Base-by-base conservation (phyloP, 2,113 vertebrate genomes). In the Rhinoderma darwinii region DNA sequence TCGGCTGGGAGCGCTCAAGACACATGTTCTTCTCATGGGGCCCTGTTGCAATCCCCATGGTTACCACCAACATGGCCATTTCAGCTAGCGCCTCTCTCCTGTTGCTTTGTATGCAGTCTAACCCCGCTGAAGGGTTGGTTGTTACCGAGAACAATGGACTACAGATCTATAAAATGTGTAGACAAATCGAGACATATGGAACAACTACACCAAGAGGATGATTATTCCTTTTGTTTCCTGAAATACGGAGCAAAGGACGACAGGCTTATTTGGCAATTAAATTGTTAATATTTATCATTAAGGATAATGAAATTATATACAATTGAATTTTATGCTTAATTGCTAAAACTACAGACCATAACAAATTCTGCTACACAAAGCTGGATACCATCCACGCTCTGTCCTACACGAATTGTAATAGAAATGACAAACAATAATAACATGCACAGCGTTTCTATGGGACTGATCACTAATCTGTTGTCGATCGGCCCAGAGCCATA, bases 1-100 rank as follows among this genome's bases (percentile, higher is more conserved):
- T 87, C 68, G 76, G 54, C 39, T 68, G 72, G 59, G 18, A 87
- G 75, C 73, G 76, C 25, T 61, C 11, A 63, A 66, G 50, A 84
- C 70, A 61, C 70, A 84, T 43, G 83, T 54, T 61, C 7, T 35
- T 25, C 70, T 76, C 83, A 47, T 84, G 72, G 37, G 70, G 72
- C 12, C 51, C 51, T 41, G 30, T 56, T 59, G 27, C 50, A 59
- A 75, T 84, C 25, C 47, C 47, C 35, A 75, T 56, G 50, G 80
- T 54, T 70, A 83, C 82, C 68, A 41, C 82, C 56, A 18, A 44
- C 56, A 82, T 63, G 59, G 37, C 79, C 66, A n/a, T 78, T 54
- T 32, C 8, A 47, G 41, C 77, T 5, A 76, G 41, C 77, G 14
- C 15, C 51, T 51, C 15, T 27, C n/a, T 37, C 17, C 32, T 79